Conservation (phyloP, 2,888 invertebrate species). For the Chloroclysta siterata region DNA sequence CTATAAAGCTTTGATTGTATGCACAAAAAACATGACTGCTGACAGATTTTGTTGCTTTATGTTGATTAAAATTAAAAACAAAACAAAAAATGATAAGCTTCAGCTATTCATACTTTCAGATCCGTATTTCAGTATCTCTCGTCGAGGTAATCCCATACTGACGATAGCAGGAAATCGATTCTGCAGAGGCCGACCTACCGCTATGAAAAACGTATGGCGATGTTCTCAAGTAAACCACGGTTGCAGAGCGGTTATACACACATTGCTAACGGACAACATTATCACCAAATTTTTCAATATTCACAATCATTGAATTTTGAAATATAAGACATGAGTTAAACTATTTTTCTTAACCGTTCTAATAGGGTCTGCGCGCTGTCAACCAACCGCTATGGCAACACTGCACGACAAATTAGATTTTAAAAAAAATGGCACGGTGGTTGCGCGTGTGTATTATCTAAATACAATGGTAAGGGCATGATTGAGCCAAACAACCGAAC, state of each 20-base stretch:
- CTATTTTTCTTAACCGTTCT: no score
- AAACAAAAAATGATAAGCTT: not conserved
- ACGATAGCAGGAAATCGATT: slow-evolving; percentile 7
- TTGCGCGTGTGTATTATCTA: no score
- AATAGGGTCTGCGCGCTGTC: no score
- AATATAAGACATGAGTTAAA: no score
- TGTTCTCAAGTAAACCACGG: slow-evolving; percentile 21
- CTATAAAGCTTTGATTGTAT: no score
- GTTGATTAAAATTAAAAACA: not conserved
- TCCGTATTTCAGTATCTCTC: not conserved
- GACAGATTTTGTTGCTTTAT: no score
- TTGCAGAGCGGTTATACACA: slow-evolving; percentile 29
- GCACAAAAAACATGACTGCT: no score
- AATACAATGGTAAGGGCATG: no score
- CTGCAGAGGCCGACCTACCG: slow-evolving; percentile 6
- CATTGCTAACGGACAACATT: slow-evolving; percentile 2
- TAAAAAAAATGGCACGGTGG: no score
- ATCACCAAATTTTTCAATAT: slow-evolving; percentile 11
- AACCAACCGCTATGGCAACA: no score
- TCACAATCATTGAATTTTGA: slow-evolving; percentile 8
- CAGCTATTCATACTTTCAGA: slow-evolving; percentile 5
- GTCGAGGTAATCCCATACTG: slow-evolving; percentile 17
- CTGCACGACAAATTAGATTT: no score
- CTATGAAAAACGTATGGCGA: slow-evolving; percentile 8
- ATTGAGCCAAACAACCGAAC: no score